Percentiles rank a stretch among this genome's conserved stretches.
Conservation (phyloP, 2,113 vertebrate species). For the Trogon surrucura region DNA sequence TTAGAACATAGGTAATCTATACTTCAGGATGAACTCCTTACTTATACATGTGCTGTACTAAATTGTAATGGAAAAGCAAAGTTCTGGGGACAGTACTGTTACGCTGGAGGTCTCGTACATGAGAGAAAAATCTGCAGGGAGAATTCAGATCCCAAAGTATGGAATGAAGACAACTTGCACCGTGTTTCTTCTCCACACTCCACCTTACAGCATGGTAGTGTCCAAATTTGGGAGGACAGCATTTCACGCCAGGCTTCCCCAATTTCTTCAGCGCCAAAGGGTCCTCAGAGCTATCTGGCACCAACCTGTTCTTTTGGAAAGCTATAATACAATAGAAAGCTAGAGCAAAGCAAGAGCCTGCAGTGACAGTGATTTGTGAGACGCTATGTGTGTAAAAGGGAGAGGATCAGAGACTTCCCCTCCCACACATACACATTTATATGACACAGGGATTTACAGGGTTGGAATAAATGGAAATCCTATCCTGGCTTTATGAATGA, state of each 20-base stretch:
- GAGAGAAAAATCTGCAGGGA: neutral
- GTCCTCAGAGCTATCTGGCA: neutral
- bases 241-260: neutral
- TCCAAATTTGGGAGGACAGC: neutral
- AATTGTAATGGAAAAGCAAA: neutral
- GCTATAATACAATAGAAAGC: slow-evolving; percentile 14
- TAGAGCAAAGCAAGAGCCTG: neutral
- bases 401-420: slow-evolving; percentile 12
- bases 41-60: neutral
- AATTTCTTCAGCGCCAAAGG: neutral
- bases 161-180: neutral
- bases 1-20: neutral
- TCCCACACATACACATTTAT: slow-evolving; percentile 13
- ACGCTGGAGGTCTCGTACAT: accelerated
- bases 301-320: slow-evolving; percentile 23
- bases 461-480: slow-evolving; percentile 46
- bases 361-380: slow-evolving; percentile 6
- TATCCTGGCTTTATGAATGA: slow-evolving; percentile 19
- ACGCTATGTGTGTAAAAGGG: neutral
- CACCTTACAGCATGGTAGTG: neutral
- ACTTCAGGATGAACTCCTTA: neutral
- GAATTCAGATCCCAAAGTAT: neutral
- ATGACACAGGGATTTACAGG: slow-evolving; percentile 1
- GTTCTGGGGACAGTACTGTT: neutral
- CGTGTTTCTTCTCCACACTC: neutral